Evolutionary conservation across 2,113 vertebrate genomes (phyloP), one percentile per base, ranked within the genome.

Genomic region (Lamprologus ornatipinnis): DNA sequence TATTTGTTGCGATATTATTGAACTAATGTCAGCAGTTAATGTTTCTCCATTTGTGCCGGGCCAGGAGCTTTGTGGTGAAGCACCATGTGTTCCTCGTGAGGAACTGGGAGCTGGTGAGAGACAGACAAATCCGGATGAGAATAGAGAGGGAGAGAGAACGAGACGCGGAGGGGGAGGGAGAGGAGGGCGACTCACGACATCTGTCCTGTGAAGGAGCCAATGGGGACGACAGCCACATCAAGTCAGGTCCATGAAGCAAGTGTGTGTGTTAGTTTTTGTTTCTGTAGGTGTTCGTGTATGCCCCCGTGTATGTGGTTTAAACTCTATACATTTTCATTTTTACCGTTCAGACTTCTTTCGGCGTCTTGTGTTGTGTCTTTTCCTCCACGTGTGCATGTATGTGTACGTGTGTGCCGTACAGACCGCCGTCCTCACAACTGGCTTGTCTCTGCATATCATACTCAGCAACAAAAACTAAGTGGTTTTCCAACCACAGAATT

Each of bases 41-140:
- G 28, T 88, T 55, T 81, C 83, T 86, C 26, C 33, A 42, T 70
- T 54, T 91, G 75, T 91, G 78, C 45, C 31, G 73, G 45, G 47
- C 37, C 80, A 99, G 98, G 95, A 98, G 97, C 85, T 99, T 99
- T 85, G 97, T 99, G 93, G 95, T 99, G 15, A 98, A 97, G 19
- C 98, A 97, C 91, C 97, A 96, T 6, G 97, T 99, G 31, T 99
- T 99, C 95, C 94, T 99, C 86, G 96, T 99, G 26, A 97, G 98
- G 87, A 99, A 99, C 94, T 98, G 98, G 97, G 98, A 99, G 57
- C 97, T 97, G 55, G 98, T 99, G 89, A 95, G 96, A n/a, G 97
- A 98, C 75, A 97, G 97, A 40, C 98, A 99, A 12, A 97, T 98
- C 84, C 97, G 97, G 13, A 97, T 97, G 85, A 93, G 97, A 93